phyloP scores from a whole-genome alignment of 2,113 vertebrate genomes.

The Myrmecophaga tridactyla region DNA sequence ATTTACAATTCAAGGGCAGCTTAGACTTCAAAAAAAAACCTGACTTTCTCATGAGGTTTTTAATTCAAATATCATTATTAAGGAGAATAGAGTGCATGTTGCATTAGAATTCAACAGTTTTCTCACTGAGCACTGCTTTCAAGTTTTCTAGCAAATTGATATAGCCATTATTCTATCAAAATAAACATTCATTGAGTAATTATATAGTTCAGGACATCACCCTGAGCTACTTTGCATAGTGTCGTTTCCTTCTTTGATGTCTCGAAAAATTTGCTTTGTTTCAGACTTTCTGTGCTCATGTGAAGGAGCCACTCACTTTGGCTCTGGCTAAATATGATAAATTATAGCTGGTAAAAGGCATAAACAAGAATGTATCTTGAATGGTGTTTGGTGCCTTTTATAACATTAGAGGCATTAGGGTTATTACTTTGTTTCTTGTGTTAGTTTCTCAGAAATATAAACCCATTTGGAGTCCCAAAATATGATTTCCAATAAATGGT shows the following conservation, averaged over 20 bases:
- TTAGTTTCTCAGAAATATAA: slow-evolving; percentile 16
- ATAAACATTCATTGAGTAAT: slow-evolving; percentile 74
- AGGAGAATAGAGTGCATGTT: slow-evolving; percentile 42
- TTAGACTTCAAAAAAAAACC: slow-evolving; percentile 60
- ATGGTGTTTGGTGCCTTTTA: neutral
- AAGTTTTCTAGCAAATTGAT: slow-evolving; percentile 46
- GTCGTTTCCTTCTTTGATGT: slow-evolving; percentile 42
- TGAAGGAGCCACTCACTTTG: neutral
- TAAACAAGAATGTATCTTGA: neutral
- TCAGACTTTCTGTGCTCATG: neutral
- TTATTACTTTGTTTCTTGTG: neutral
- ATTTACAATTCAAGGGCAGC: slow-evolving; percentile 67
- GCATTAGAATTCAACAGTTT: slow-evolving; percentile 41
- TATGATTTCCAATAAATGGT: neutral
- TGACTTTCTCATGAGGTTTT: slow-evolving; percentile 64
- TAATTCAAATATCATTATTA: slow-evolving; percentile 72
- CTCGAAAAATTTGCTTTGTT: slow-evolving; percentile 49
- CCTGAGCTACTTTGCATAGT: slow-evolving; percentile 43
- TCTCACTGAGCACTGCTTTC: slow-evolving; percentile 56
- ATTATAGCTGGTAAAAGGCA: neutral
- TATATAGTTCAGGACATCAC: slow-evolving; percentile 58
- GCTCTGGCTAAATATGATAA: neutral
- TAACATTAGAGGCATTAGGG: neutral
- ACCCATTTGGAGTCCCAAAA: neutral
- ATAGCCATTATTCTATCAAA: slow-evolving; percentile 70